Conservation (phyloP, 1,140 invertebrate species). For the Drosophila kohkoa region DNA sequence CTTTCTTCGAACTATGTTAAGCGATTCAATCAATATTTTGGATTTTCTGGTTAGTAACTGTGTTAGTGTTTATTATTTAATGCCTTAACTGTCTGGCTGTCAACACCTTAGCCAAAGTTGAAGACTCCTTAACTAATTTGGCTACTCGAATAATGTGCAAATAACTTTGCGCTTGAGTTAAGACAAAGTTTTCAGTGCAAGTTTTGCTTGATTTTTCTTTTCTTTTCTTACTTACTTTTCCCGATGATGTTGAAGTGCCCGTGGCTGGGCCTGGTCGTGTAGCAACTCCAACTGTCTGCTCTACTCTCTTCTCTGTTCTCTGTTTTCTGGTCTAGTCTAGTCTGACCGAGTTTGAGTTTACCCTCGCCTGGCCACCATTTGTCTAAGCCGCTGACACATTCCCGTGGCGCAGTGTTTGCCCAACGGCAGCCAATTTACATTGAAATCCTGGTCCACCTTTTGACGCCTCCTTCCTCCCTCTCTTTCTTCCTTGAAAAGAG, state of each 20-base stretch:
- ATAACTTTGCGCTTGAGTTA: conserved; percentile 50
- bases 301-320: not conserved
- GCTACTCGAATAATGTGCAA: conserved; percentile 67
- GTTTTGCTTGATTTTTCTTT: conserved; percentile 20
- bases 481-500: not conserved
- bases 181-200: conserved; percentile 53
- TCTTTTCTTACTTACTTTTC: conserved; percentile 1
- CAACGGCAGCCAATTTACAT: conserved; percentile 73
- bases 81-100: conserved; percentile 64
- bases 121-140: conserved; percentile 69
- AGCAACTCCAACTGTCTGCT: conserved; percentile 19
- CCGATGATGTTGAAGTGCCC: conserved; percentile 22
- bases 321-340: conserved; percentile 7
- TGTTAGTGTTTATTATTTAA: conserved; percentile 69
- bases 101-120: conserved; percentile 65
- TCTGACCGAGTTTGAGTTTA: conserved; percentile 16
- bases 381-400: conserved; percentile 71
- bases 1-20: not conserved
- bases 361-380: conserved; percentile 47
- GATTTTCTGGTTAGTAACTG: conserved; percentile 18
- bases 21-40: not conserved
- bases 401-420: conserved; percentile 56
- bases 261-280: not conserved
- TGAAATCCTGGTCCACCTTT: conserved; percentile 53
- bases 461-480: not conserved